phyloP scores from a whole-genome alignment of 2,113 vertebrate species.

The Thunnus maccoyii region DNA sequence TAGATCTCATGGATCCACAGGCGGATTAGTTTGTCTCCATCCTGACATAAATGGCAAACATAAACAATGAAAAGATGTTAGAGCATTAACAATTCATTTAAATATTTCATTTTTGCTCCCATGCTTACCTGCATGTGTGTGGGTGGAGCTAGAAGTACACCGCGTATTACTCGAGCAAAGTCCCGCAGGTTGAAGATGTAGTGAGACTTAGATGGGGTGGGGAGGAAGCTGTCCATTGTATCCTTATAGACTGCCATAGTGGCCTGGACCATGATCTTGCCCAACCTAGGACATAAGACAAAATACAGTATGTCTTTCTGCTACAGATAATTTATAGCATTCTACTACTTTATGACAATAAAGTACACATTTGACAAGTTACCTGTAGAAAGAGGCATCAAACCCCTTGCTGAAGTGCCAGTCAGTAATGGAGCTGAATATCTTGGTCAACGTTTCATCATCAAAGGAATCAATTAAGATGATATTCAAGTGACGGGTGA shows the following conservation, averaged over 20 bases:
- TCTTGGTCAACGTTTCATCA: constrained; percentile 90
- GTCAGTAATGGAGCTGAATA: constrained; percentile 91
- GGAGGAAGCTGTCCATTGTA: constrained; percentile 90
- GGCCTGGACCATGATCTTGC: constrained; percentile 91
- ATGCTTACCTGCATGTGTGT: constrained; percentile 90
- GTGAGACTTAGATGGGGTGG: constrained; percentile 95
- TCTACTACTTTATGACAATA: not conserved
- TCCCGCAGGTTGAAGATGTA: constrained; percentile 95
- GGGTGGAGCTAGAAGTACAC: constrained; percentile 90
- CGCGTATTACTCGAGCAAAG: constrained; percentile 92
- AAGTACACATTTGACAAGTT: constrained; percentile 27
- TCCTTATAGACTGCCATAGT: constrained; percentile 91
- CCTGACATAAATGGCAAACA: constrained; percentile 78
- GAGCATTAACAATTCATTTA: not conserved
- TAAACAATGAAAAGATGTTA: not conserved
- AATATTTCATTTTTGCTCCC: not conserved
- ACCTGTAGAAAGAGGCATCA: constrained; percentile 89
- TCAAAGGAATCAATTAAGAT: constrained; percentile 91
- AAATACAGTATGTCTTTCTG: constrained; percentile 5
- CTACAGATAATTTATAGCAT: not conserved
- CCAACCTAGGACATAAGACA: constrained; percentile 80
- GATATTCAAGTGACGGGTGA: constrained; percentile 92
- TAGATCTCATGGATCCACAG: constrained; percentile 97
- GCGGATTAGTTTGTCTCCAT: constrained; percentile 91
- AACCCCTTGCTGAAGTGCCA: constrained; percentile 95